Evolutionary conservation across 2,888 invertebrate species (phyloP), one percentile per base, ranked within the genome.

Genomic region (Helicoverpa assulta): DNA sequence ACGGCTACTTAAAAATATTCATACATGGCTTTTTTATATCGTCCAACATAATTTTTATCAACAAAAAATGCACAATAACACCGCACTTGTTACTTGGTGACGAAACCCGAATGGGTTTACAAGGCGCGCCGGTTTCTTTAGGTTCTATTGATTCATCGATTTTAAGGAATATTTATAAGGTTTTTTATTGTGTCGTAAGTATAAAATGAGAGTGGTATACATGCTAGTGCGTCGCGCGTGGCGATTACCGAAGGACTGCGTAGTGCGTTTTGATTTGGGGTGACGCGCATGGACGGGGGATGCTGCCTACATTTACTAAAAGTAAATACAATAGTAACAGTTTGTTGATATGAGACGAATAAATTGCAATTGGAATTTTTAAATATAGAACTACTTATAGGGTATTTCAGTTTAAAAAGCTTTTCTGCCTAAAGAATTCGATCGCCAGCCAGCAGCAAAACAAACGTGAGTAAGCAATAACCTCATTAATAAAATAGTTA

Each of bases 241-340:
- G 87, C 93, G 94, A 91, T 90, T 92, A 89, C 87, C 88, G 89
- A 89, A 88, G 86, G 89, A 95, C 95, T 95, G 94, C 92, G 93
- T 91, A 89, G 90, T 88, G 85, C 85, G 89, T 91, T 92, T 89
- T 87, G 90, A 81, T 86, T 85, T 86, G 88, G 91, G 91, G 91
- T 89, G 90, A 88, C 93, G 93, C 94, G 93, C 92, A 92, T 88
- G 90, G 85, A 79, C 84, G 89, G 92, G 95, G 95, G 93, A 88
- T 87, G 89, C 86, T 88, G 88, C 75, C 82, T 86, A 85, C 86
- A 89, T 91, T 87, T 89, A 89, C 88, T 86, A 85, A 76, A 82
- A 86, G 89, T 91, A 91, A 89, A 92, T 90, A 90, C 77, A 83
- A 84, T 76, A 78, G 72, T 77, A 80, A 71, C 65, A 68, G 69